Percentiles rank a stretch among this genome's conserved stretches.
Conservation (phyloP, 2,888 invertebrate genomes). For the Mactromeris polynyma region DNA sequence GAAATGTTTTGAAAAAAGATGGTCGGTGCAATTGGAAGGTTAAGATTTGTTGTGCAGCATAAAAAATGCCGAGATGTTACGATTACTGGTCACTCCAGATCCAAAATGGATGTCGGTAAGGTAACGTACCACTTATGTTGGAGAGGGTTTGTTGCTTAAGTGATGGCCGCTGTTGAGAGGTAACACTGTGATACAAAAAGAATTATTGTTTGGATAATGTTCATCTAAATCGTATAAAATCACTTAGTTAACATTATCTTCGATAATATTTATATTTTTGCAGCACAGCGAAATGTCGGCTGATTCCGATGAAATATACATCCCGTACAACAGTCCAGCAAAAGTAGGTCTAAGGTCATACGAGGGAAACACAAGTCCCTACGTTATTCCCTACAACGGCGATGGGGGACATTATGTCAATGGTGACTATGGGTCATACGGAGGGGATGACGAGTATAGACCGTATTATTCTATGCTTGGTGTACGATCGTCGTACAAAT, state of each 20-base stretch:
- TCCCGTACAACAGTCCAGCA: slow-evolving; percentile 6
- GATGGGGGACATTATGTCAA: slow-evolving; percentile 9
- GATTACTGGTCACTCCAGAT: too few relatives aligned
- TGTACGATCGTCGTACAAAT: neutral
- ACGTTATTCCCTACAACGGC: neutral
- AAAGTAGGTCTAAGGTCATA: neutral
- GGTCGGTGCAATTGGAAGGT: too few relatives aligned
- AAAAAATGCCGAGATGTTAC: too few relatives aligned
- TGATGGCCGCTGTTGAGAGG: neutral
- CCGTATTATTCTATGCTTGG: slow-evolving; percentile 28
- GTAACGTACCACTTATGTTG: neutral
- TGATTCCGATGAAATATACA: slow-evolving; percentile 28
- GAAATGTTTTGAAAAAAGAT: too few relatives aligned
- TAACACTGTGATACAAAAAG: too few relatives aligned
- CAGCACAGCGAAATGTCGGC: neutral
- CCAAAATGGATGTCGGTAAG: too few relatives aligned
- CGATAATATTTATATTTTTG: neutral
- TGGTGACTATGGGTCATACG: neutral
- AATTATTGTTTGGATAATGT: too few relatives aligned
- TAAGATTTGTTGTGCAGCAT: too few relatives aligned
- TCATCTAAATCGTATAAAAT: neutral
- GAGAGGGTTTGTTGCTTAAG: neutral
- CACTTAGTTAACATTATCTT: too few relatives aligned
- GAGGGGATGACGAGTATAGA: neutral
- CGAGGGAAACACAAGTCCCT: neutral